Evolutionary conservation across 1,140 invertebrate genomes (phyloP).

Genomic region (Conus betulinus): DNA sequence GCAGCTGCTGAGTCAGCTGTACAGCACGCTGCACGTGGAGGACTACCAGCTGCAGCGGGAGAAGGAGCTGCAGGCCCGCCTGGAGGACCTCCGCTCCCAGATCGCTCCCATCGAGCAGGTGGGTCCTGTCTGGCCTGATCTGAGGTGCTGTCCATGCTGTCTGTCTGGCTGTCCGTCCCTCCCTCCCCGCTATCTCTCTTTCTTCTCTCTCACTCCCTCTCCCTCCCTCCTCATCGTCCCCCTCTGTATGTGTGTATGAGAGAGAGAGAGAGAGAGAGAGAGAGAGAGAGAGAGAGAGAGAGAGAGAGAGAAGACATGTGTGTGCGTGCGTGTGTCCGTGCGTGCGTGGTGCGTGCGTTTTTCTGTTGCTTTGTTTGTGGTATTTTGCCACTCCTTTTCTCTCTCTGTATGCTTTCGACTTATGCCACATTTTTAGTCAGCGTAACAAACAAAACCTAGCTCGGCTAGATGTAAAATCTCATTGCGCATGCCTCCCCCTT

Average conservation of each 20-base stretch:
- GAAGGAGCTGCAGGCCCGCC: conserved; percentile 83
- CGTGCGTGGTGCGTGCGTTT: too few species aligned
- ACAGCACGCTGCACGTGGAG: conserved; percentile 92
- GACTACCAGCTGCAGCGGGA: conserved; percentile 93
- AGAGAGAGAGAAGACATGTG: too few species aligned
- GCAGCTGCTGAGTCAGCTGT: conserved; percentile 87
- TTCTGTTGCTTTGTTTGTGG: too few species aligned
- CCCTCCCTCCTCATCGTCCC: background rate
- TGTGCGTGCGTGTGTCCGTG: too few species aligned
- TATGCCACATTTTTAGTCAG: too few species aligned
- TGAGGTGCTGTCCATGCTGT: background rate
- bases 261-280: too few species aligned
- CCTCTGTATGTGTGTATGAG: background rate
- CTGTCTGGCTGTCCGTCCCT: background rate
- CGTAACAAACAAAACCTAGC: too few species aligned
- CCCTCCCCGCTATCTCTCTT: background rate
- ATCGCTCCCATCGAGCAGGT: conserved; percentile 92
- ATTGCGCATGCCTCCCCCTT: too few species aligned
- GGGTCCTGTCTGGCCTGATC: background rate
- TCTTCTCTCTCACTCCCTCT: conserved; percentile 3
- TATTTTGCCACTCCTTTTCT: too few species aligned
- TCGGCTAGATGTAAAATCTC: too few species aligned
- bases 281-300: too few species aligned
- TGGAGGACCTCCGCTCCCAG: conserved; percentile 89
- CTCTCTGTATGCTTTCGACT: too few species aligned